A percentile compares a stretch with the other conserved stretches of the same genome.
phyloP scores from a whole-genome alignment of 1,140 invertebrate species.

The Pollicipes pollicipes region DNA sequence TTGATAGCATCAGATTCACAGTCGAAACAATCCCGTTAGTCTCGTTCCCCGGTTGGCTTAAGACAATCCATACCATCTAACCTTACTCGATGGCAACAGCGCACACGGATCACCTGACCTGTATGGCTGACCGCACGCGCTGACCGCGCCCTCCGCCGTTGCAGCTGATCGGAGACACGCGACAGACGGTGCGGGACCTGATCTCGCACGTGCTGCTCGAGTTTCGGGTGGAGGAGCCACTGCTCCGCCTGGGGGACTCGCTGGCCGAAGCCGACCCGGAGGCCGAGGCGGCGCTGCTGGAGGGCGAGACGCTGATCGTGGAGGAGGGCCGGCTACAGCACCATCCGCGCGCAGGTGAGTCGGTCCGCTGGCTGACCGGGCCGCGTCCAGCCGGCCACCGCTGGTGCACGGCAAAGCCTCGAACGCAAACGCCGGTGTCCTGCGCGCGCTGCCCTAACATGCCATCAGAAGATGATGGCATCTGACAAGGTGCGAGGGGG shows the following conservation, averaged over 20 bases:
- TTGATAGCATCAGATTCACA: too few relatives aligned
- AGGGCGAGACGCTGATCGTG: conserved; percentile 40
- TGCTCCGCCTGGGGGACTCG: conserved; percentile 41
- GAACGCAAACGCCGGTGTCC: too few relatives aligned
- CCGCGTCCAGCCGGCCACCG: not conserved
- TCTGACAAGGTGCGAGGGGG: too few relatives aligned
- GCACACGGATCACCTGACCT: not conserved
- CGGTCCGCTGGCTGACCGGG: too few relatives aligned
- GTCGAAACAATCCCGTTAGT: too few relatives aligned
- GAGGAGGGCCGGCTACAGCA: conserved; percentile 35
- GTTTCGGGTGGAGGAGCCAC: conserved; percentile 36
- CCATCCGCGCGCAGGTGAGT: conserved; percentile 30
- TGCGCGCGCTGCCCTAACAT: too few relatives aligned
- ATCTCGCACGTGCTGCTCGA: conserved; percentile 20
- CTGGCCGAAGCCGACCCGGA: conserved; percentile 39
- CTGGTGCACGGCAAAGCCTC: too few relatives aligned
- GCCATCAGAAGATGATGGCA: too few relatives aligned
- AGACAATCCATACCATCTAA: too few relatives aligned
- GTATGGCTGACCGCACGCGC: not conserved
- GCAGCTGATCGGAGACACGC: conserved; percentile 22
- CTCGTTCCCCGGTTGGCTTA: too few relatives aligned
- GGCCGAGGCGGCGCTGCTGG: conserved; percentile 34
- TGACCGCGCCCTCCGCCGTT: conserved; percentile 10
- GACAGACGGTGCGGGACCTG: conserved; percentile 20
- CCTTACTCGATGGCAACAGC: too few relatives aligned